Base-by-base conservation (phyloP, 2,888 invertebrate genomes). In the Rotaria sp. region DNA sequence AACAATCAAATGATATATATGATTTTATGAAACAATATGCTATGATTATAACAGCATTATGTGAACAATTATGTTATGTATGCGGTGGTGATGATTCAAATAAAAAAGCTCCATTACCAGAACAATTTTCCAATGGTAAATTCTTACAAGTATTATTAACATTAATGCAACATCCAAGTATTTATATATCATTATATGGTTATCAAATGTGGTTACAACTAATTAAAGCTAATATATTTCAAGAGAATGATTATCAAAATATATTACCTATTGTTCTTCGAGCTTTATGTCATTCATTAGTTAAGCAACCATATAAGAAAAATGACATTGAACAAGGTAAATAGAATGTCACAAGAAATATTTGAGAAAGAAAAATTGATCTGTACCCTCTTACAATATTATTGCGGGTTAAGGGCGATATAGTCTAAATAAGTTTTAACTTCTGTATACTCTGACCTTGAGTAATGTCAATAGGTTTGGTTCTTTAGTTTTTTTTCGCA, bases 181-280 rank as follows among this genome's bases (percentile, higher is more conserved):
- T 80, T n/a, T 80, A 80, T 80, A 45, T 80, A 45, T 35, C 80
- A 13, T 80, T 45, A 5, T 80, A 80, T 45, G 80, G 75, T 45
- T 75, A 80, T 80, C 80, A 80, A 18, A 80, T 80, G 80, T 80
- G 80, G 80, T n/a, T 80, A 80, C 80, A 80, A 45, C 45, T 80
- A 45, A 26, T 80, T n/a, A 80, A 45, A 80, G 26, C 41, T 5
- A 80, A 41, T 41, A 80, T 80, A 24, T 45, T 80, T 80, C 41
- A 80, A 45, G n/a, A 80, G 11, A 45, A 80, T 80, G 45, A 80
- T n/a, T 80, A 41, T 45, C 21, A 80, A 80, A 45, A 45, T n/a
- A 80, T 80, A n/a, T n/a, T 45, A n/a, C 80, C 80, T 11, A 3
- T 80, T 80, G 10, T 80, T 45, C 45, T 80, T 45, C 80, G 45